Conservation (phyloP, 2,113 vertebrate genomes). For the Amia ocellicauda region DNA sequence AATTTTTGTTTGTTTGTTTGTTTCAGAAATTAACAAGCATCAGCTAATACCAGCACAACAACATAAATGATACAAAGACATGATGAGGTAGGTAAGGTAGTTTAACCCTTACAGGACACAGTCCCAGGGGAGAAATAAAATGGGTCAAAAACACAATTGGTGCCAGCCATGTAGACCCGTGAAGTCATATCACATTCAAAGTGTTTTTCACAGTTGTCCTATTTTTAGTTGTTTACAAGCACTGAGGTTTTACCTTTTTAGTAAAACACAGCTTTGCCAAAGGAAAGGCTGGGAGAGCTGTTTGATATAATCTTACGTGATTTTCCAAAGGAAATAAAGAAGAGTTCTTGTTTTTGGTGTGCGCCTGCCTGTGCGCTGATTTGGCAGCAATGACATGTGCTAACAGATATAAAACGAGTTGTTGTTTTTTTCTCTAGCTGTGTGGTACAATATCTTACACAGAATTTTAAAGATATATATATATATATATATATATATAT, state of each 20-base stretch:
- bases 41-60: neutral
- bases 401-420: neutral
- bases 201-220: neutral
- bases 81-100: neutral
- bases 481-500: neutral
- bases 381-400: neutral
- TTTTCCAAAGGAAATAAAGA: slow-evolving; percentile 5
- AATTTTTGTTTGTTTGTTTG: too few relatives aligned
- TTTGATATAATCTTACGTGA: slow-evolving; percentile 3
- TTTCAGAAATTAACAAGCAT: too few relatives aligned
- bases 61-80: neutral
- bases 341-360: neutral
- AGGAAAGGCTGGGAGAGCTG: neutral
- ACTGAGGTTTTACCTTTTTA: neutral
- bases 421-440: too few relatives aligned
- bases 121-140: neutral
- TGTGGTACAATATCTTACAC: too few relatives aligned
- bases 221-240: neutral
- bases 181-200: slow-evolving; percentile 1
- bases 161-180: slow-evolving; percentile 1
- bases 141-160: neutral
- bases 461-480: neutral
- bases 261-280: neutral
- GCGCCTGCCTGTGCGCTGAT: neutral
- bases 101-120: neutral